Conservation (phyloP, 2,888 invertebrate genomes). For the Drosophila parthenogenetica region DNA sequence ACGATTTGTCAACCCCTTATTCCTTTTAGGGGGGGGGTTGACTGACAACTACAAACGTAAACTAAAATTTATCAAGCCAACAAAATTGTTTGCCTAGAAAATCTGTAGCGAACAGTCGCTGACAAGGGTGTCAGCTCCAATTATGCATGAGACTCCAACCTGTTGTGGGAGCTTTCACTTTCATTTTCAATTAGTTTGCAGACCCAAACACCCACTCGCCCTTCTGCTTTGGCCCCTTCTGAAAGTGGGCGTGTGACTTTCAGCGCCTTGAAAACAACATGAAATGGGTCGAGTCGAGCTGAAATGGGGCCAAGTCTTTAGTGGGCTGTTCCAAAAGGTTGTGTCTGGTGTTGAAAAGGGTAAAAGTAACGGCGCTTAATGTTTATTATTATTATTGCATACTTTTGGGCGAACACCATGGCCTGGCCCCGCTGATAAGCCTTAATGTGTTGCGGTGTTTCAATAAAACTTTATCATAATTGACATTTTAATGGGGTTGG, state of each 20-base stretch:
- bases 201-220: no score
- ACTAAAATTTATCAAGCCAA: conserved; percentile 64
- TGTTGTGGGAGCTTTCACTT: conserved; percentile 63
- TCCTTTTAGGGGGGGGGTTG: background rate
- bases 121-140: conserved; percentile 78
- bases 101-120: conserved; percentile 59
- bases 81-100: conserved; percentile 67
- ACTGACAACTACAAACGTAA: conserved; percentile 13
- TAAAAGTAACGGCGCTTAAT: conserved; percentile 65
- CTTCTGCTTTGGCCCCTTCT: background rate
- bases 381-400: conserved; percentile 76
- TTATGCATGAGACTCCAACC: conserved; percentile 69
- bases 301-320: conserved; percentile 1
- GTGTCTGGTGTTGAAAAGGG: conserved; percentile 65
- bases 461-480: conserved; percentile 80
- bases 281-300: conserved; percentile 47
- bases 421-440: conserved; percentile 68
- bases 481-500: conserved; percentile 73
- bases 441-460: conserved; percentile 74
- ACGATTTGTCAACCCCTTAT: conserved; percentile 76
- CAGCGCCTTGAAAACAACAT: conserved; percentile 65
- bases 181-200: conserved; percentile 78
- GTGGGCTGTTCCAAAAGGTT: conserved; percentile 15
- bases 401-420: conserved; percentile 36
- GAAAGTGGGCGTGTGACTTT: conserved; percentile 76